These are phyloP conservation scores for Cercocebus atys DNA, from an alignment of 2,113 vertebrate genomes.

Conservation along the genomic window DNA sequence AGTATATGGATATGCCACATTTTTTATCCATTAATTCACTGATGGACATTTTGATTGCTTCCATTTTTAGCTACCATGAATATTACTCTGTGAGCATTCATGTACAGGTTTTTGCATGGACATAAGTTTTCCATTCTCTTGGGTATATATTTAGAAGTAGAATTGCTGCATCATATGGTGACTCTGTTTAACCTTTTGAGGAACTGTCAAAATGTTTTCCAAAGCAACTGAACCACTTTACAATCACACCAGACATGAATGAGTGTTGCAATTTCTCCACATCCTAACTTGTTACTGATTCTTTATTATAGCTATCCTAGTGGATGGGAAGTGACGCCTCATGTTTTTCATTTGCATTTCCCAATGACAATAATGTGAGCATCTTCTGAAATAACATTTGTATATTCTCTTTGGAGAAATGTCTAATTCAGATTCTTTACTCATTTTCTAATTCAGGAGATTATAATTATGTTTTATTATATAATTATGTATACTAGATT, in stretches of 20 bases:
- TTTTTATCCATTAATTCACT: slow-evolving; percentile 19
- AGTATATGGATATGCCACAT: not conserved
- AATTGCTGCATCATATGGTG: slow-evolving; percentile 3
- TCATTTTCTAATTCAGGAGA: not conserved
- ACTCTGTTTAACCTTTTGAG: not conserved
- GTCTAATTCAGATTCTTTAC: not conserved
- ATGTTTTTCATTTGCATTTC: slow-evolving; percentile 47
- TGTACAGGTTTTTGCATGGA: not conserved
- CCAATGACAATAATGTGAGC: not conserved
- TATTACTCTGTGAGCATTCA: not conserved
- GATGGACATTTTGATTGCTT: not conserved
- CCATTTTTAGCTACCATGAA: slow-evolving; percentile 19
- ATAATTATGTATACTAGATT: not conserved
- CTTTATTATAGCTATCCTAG: not conserved
- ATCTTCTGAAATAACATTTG: slow-evolving; percentile 15
- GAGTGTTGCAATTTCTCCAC: slow-evolving; percentile 7
- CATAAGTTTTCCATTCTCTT: slow-evolving; percentile 17
- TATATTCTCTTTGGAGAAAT: not conserved
- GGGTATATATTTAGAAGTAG: not conserved
- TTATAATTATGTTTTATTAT: not conserved
- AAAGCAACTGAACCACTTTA: not conserved
- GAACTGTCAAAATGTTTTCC: not conserved
- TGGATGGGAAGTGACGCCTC: not conserved
- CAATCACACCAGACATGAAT: not conserved
- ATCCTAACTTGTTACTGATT: not conserved